Evolutionary conservation across 2,113 vertebrate genomes (phyloP).

Genomic region (Oreotrochilus melanogaster): DNA sequence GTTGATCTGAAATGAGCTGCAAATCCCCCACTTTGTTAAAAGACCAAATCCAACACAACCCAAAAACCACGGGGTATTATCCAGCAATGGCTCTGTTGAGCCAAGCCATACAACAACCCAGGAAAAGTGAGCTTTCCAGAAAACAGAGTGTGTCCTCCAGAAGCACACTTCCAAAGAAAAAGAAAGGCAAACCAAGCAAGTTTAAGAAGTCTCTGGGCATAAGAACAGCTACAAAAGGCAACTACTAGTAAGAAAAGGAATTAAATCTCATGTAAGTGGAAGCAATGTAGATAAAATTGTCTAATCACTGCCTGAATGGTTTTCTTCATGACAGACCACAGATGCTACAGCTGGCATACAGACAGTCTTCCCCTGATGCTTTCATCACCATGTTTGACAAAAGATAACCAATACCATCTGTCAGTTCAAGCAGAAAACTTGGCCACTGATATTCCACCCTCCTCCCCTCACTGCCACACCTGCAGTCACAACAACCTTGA

Average conservation of each 20-base stretch:
- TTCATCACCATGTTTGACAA: fast-evolving
- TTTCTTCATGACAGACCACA: neutral
- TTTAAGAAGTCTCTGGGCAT: neutral
- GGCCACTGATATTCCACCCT: neutral
- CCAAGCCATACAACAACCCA: neutral
- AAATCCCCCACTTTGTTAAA: neutral
- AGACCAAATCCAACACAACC: neutral
- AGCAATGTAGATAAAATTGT: neutral
- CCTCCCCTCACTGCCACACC: neutral
- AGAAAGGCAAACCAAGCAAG: neutral
- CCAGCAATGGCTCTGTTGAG: neutral
- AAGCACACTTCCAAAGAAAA: neutral
- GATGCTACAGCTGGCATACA: neutral
- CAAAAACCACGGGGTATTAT: neutral
- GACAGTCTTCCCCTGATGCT: neutral
- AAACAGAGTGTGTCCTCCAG: neutral
- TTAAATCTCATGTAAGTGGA: neutral
- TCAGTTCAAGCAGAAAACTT: neutral
- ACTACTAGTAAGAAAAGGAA: neutral
- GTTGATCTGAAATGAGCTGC: neutral
- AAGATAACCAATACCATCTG: neutral
- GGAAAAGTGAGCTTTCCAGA: neutral
- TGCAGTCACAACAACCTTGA: fast-evolving
- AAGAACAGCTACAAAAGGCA: neutral
- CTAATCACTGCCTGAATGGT: neutral